Evolutionary conservation across 64 coral and sea anemone genomes (phyloP), one percentile per base, ranked within the genome.

Genomic region (Actinia tenebrosa): DNA sequence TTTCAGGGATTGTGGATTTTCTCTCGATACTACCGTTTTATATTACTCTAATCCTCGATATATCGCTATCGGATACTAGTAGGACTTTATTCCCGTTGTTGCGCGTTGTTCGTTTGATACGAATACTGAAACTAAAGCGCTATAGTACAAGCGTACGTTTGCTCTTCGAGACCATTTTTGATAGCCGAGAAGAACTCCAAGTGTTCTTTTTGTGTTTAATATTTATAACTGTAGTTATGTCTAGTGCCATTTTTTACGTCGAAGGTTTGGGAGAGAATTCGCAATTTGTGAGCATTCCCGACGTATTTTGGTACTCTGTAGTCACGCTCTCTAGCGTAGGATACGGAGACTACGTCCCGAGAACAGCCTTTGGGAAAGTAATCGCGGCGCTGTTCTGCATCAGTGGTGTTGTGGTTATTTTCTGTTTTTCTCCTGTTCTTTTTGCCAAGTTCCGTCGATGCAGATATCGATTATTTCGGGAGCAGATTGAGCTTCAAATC

Each of bases 321-420:
- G 88, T 96, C 16, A 89, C 94, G 0, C 91, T 96, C 7, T 92
- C 90, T 17, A 86, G 83, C 14, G 94, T 96, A 0, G 94, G 94
- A 6, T 96, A 96, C 27, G 94, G 94, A 18, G 94, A 96, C 44
- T 87, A 66, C 18, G 94, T 92, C 7, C 94, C 91, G 3, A 69
- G 44, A 42, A 92, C 90, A 3, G 80, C 78, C 4, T 11, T 52
- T 43, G 94, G 94, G 18, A 96, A 96, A 30, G 1, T 96, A 9
- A 87, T 96, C 71, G 91, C 87, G 30, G 61, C 94, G n/a, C 77
- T 90, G 30, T 89, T 83, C 27, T 92, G 90, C 16, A 20, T 96
- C 4, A 89, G 78, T 1, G 94, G 94, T 0, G 89, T 89, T 4
- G 79, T 96, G 3, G 62, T 89, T 5, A 86, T 96, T 72, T 96